A percentile compares a stretch with the other conserved stretches of the same genome.
Evolutionary conservation across 2,888 invertebrate species (phyloP).

Genomic region (Noctua pronuba): DNA sequence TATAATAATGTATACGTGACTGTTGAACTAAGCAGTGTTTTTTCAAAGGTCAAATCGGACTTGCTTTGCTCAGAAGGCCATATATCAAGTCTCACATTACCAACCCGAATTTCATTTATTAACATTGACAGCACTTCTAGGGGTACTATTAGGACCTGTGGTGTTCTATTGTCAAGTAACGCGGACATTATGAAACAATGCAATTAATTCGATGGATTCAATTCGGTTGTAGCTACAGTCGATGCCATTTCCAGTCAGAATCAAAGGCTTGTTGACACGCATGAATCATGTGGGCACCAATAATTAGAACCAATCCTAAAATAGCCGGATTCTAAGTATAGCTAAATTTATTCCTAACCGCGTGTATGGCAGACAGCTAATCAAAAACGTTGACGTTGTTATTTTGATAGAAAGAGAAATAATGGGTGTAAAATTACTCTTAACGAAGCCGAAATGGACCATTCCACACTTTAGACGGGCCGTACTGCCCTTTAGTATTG

Average conservation of each 20-base stretch:
- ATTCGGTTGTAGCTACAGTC: not conserved
- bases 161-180: not conserved
- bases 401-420: not conserved
- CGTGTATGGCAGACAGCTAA: not conserved
- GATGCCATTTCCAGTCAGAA: not conserved
- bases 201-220: not conserved
- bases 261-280: not conserved
- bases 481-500: not conserved
- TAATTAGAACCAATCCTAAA: not conserved
- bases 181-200: not conserved
- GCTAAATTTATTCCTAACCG: not conserved
- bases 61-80: not conserved
- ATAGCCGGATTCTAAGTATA: not conserved
- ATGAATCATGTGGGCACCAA: not conserved
- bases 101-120: not conserved
- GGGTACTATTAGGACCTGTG: not conserved
- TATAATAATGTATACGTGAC: slow-evolving; percentile 27
- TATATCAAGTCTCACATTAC: not conserved
- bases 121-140: not conserved
- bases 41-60: slow-evolving; percentile 7
- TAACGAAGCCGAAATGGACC: not conserved
- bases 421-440: not conserved
- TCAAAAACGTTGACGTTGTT: not conserved
- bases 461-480: not conserved
- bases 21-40: slow-evolving; percentile 17